phyloP scores from a whole-genome alignment of 2,113 vertebrate species.

The Callocephalon fimbriatum region DNA sequence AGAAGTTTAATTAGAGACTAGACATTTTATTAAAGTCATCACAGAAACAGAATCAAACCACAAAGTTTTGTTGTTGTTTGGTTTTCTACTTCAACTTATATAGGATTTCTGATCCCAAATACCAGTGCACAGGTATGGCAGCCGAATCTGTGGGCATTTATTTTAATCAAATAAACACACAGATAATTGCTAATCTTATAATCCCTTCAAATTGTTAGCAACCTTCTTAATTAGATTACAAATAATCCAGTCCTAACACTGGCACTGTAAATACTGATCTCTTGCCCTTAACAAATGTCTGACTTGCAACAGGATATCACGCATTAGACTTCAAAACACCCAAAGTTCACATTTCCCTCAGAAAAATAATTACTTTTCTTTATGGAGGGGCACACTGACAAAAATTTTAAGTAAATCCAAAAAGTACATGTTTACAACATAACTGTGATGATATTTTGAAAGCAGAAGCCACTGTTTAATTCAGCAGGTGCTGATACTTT shows the following conservation, averaged over 20 bases:
- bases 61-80: neutral
- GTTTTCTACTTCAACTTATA: neutral
- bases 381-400: neutral
- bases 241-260: conserved; percentile 45
- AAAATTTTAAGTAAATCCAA: conserved; percentile 44
- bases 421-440: conserved; percentile 56
- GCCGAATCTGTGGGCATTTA: conserved; percentile 18
- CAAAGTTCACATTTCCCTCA: neutral
- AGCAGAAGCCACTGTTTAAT: conserved; percentile 73
- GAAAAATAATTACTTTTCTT: neutral
- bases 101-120: neutral
- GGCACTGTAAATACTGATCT: conserved; percentile 8
- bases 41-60: neutral
- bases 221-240: conserved; percentile 58
- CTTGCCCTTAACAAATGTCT: neutral
- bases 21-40: neutral
- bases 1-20: neutral
- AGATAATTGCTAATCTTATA: conserved; percentile 57
- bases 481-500: conserved; percentile 61
- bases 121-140: neutral
- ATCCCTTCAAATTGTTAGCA: conserved; percentile 50
- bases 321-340: neutral
- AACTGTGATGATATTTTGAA: conserved; percentile 74
- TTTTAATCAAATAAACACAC: conserved; percentile 55
- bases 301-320: neutral